These are phyloP conservation scores for Rhinogobius similis DNA, from an alignment of 2,113 vertebrate species.

Conservation along the genomic window DNA sequence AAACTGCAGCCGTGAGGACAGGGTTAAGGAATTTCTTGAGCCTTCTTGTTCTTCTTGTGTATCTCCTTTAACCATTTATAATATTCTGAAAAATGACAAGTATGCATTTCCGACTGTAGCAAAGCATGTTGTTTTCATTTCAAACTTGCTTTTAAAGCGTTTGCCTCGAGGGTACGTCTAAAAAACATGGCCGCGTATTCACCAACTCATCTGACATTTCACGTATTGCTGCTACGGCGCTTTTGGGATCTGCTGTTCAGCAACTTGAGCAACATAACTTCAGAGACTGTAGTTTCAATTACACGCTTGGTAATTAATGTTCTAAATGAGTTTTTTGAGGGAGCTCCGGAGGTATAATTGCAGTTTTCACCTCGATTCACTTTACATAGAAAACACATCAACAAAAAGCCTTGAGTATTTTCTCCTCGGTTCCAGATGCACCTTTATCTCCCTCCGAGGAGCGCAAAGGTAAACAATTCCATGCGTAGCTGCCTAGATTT, in stretches of 20 bases:
- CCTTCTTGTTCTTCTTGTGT: not conserved
- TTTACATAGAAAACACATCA: conserved; percentile 8
- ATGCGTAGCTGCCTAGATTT: conserved; percentile 33
- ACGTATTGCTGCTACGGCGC: not conserved
- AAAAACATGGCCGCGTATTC: not conserved
- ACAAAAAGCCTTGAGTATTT: not conserved
- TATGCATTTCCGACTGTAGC: not conserved
- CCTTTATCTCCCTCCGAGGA: conserved; percentile 40
- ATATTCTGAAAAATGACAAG: not conserved
- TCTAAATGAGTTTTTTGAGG: conserved; percentile 5
- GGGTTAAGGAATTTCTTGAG: too few species aligned
- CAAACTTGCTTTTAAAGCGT: not conserved
- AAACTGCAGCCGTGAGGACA: too few species aligned
- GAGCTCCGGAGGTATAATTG: conserved; percentile 9
- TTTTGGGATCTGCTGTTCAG: conserved; percentile 1
- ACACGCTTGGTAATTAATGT: conserved; percentile 9
- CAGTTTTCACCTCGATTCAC: conserved; percentile 5
- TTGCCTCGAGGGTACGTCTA: not conserved
- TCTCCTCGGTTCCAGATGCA: conserved; percentile 1
- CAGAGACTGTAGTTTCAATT: not conserved
- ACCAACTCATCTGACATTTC: conserved; percentile 1
- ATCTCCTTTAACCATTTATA: not conserved
- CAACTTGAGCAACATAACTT: not conserved
- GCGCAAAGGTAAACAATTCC: conserved; percentile 45
- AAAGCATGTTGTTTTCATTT: not conserved